Evolutionary conservation across 2,797 vertebrate genomes (phyloP), one percentile per base, ranked within the genome.

Genomic region (Kryptopterus vitreolus): DNA sequence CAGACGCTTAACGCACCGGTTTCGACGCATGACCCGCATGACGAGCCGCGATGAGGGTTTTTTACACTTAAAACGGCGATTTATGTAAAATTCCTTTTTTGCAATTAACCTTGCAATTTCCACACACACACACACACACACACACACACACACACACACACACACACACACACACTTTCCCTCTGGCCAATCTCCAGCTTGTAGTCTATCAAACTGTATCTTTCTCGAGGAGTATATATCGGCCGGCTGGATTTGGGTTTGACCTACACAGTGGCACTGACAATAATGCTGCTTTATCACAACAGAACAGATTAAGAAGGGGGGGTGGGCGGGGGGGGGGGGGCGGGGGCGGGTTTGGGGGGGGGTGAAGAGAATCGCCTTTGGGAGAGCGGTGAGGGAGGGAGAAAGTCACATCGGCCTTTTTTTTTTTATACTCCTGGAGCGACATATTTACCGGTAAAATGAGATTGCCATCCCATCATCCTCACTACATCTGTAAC

Each of bases 371-470:
- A 11, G 13, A 33, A 22, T 55, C 20, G 77, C 77, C 65, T 63
- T 38, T 62, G 77, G 70, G 77, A 83, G 46, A 20, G n/a, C 52
- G 59, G 52, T 79, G 35, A 58, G 53, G 61, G 65, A 70, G 63
- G 7, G 22, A 55, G 63, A 76, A 79, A 75, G 61, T 22, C 63
- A 70, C 24, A 20, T 46, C 22, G 33, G 24, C 4, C 7, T 52
- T 52, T 50, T 75, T n/a, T n/a, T n/a, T n/a, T n/a, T n/a, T n/a
- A n/a, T 46, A 71, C 43, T 69, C 71, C 77, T 63, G 57, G 77
- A 83, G 63, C 69, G 57, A 69, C 77, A 79, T 79, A 72, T 79
- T 79, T 79, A 76, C 77, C 77, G 70, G 77, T 79, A 59, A 83
- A 83, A 79, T 76, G 65, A 62, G 81, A 83, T 76, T 82, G 70